Evolutionary conservation across 2,113 vertebrate genomes (phyloP), one percentile per base, ranked within the genome.

Genomic region (Rhabdornis inornatus): DNA sequence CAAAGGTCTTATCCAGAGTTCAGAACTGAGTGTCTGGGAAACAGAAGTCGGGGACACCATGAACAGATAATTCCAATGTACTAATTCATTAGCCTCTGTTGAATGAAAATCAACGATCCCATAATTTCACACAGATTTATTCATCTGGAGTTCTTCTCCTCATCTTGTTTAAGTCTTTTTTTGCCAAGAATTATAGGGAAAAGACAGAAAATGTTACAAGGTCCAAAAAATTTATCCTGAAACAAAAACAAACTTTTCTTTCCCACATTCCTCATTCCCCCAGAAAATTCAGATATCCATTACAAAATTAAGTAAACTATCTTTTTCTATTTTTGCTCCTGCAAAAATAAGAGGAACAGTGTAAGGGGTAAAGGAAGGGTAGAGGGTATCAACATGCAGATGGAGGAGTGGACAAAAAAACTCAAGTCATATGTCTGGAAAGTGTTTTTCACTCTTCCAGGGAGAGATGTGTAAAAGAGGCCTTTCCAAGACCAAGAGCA

Each of bases 151-250:
- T 70, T 89, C 44, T 87, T 81, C 19, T 71, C 18, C 17, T 92
- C 61, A 30, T 87, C 57, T 95, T 94, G 68, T 94, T 96, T 92
- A 94, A 91, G 57, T 68, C 35, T 76, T 79, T 88, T 91, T 87
- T 91, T 89, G 94, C 80, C 95, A 96, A 89, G 77, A 92, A 45
- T 94, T 89, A 71, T 49, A 81, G 30, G 65, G 70, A 91, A 92
- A 90, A 94, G 45, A 71, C 25, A 93, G 70, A 90, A 95, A 91
- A 45, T 47, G 16, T 72, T 83, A 87, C 17, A 80, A 49, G 52
- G 70, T 89, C 84, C 64, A 94, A 87, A 92, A 92, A 82, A 49
- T 4, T 49, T 78, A 89, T 83, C 52, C 52, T 21, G 14, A 92
- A 95, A 91, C 40, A 81, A 94, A 94, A 83, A 2, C 89, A 94